These are phyloP conservation scores for Acrocyrtus sp. DNA, from an alignment of 2,888 invertebrate genomes.

Conservation along the genomic window DNA sequence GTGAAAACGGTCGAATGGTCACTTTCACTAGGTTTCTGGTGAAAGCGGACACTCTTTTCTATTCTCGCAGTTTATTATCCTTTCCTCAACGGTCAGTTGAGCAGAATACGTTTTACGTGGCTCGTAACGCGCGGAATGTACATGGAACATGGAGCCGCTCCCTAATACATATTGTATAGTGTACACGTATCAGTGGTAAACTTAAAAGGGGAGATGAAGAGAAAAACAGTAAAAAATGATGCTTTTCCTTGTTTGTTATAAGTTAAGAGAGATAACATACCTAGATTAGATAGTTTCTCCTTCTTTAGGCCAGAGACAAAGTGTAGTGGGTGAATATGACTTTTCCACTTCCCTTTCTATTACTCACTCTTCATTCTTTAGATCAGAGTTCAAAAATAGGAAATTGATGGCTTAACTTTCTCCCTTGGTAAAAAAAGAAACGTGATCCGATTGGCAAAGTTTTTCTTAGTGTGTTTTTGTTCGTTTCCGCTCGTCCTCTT, in stretches of 20 bases:
- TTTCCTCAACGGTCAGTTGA: slow-evolving; percentile 35
- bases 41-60: slow-evolving; percentile 18
- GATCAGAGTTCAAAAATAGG: slow-evolving; percentile 54
- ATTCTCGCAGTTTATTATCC: slow-evolving; percentile 40
- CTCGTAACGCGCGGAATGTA: slow-evolving; percentile 5
- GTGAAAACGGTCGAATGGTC: slow-evolving; percentile 29
- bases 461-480: slow-evolving; percentile 41
- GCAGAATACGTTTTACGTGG: slow-evolving; percentile 11
- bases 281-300: too few species aligned
- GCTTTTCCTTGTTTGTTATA: slow-evolving; percentile 12
- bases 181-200: slow-evolving; percentile 7
- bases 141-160: slow-evolving; percentile 4
- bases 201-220: background rate
- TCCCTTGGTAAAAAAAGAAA: slow-evolving; percentile 57
- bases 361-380: slow-evolving; percentile 26
- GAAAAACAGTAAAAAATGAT: slow-evolving; percentile 26
- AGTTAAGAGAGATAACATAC: slow-evolving; percentile 1
- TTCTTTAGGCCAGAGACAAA: too few species aligned
- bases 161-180: background rate
- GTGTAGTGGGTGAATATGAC: slow-evolving; percentile 30
- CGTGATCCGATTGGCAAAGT: slow-evolving; percentile 59
- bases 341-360: slow-evolving; percentile 40
- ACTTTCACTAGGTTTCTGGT: slow-evolving; percentile 23
- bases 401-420: slow-evolving; percentile 61
- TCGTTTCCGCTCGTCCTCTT: slow-evolving; percentile 1